These are phyloP conservation scores for Ormyrus thymus DNA, from an alignment of 2,888 invertebrate genomes.

Conservation along the genomic window DNA sequence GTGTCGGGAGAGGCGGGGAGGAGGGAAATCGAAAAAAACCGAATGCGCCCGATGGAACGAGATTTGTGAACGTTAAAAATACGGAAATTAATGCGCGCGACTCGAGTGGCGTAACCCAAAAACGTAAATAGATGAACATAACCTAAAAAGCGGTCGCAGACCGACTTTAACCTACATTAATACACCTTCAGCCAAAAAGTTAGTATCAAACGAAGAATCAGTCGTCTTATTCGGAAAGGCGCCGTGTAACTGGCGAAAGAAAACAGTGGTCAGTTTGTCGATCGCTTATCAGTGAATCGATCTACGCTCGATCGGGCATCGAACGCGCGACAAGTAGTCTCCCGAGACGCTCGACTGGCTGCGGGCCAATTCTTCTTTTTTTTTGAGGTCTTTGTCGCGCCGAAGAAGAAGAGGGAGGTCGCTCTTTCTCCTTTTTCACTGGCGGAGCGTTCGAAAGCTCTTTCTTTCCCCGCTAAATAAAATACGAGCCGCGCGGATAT, in stretches of 20 bases:
- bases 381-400: not conserved
- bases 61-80: constrained; percentile 45
- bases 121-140: constrained; percentile 37
- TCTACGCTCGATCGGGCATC: constrained; percentile 33
- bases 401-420: not conserved
- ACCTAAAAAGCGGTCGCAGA: constrained; percentile 14
- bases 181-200: not conserved
- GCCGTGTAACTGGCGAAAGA: not conserved
- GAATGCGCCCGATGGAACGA: constrained; percentile 4
- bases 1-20: not conserved
- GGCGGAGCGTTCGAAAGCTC: not conserved
- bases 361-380: constrained; percentile 8
- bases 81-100: constrained; percentile 38
- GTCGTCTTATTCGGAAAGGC: not conserved
- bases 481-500: not conserved
- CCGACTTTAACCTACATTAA: not conserved
- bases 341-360: not conserved
- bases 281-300: constrained; percentile 39
- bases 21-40: constrained; percentile 27
- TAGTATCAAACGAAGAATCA: not conserved
- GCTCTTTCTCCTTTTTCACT: not conserved
- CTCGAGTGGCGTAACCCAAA: constrained; percentile 39
- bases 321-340: constrained; percentile 11
- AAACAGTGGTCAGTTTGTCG: no score
- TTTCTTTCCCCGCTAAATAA: not conserved